Conservation (phyloP, 2,113 vertebrate species). For the Mormyrus lacerda region DNA sequence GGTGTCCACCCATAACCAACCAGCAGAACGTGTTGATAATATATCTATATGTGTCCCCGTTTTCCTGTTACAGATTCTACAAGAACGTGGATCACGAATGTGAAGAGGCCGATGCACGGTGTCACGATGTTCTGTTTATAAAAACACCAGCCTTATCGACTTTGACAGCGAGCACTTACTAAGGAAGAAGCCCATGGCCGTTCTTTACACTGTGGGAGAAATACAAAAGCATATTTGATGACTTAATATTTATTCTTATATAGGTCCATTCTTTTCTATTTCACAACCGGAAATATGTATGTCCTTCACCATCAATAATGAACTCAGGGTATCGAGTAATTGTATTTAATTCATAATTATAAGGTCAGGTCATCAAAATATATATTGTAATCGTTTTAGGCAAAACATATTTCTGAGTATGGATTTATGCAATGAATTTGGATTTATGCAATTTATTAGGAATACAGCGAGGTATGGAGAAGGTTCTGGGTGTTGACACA, state of each 20-base stretch:
- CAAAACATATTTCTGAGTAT: background rate
- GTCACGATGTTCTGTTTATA: background rate
- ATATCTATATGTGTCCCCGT: too few species aligned
- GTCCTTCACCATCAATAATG: background rate
- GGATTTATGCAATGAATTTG: background rate
- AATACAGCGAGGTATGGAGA: background rate
- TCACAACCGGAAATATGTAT: background rate
- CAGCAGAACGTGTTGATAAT: background rate
- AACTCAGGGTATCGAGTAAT: constrained; percentile 13
- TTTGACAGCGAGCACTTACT: background rate
- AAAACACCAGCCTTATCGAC: background rate
- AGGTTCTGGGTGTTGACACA: background rate
- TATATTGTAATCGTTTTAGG: background rate
- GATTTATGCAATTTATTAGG: background rate
- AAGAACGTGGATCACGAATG: constrained; percentile 27
- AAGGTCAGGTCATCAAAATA: background rate
- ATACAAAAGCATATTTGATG: background rate
- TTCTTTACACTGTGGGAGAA: background rate
- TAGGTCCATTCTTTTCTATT: background rate
- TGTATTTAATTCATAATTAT: background rate
- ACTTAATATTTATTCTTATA: background rate
- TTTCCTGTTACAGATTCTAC: constrained; percentile 18
- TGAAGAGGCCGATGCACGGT: background rate
- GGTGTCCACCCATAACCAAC: background rate
- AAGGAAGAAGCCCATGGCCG: background rate